phyloP scores from a whole-genome alignment of 2,797 vertebrate genomes.

The Tympanoctomys barrerae region DNA sequence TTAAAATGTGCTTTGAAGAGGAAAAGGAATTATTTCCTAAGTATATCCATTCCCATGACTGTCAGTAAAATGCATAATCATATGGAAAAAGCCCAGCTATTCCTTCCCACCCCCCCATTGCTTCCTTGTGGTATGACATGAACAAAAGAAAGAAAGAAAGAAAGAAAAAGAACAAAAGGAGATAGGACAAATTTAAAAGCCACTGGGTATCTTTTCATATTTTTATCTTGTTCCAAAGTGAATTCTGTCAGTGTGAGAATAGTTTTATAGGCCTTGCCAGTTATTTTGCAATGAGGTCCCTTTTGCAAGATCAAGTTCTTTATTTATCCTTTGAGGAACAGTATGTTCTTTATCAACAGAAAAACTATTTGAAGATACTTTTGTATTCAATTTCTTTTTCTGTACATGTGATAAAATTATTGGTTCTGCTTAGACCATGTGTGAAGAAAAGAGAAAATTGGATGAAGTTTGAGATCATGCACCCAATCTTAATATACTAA shows the following conservation, averaged over 20 bases:
- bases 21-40: constrained; percentile 52
- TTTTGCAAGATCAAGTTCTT: constrained; percentile 68
- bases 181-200: constrained; percentile 62
- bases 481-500: not conserved
- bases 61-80: constrained; percentile 51
- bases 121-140: constrained; percentile 62
- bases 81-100: constrained; percentile 29
- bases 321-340: constrained; percentile 67
- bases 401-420: constrained; percentile 28
- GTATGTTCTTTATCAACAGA: constrained; percentile 4
- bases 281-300: constrained; percentile 43
- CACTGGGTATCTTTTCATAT: constrained; percentile 67
- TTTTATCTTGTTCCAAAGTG: constrained; percentile 67
- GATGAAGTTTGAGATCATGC: constrained; percentile 47
- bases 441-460: constrained; percentile 17
- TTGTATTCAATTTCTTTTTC: constrained; percentile 55
- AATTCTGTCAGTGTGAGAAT: constrained; percentile 26
- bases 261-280: constrained; percentile 66
- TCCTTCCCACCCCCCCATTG: constrained; percentile 48
- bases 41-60: constrained; percentile 47
- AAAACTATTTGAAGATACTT: constrained; percentile 1
- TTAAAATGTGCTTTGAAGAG: constrained; percentile 29
- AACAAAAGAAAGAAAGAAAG: not conserved
- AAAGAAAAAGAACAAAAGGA: constrained; percentile 32
- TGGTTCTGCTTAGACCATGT: constrained; percentile 48